phyloP scores from a whole-genome alignment of 1,140 invertebrate genomes.

The Theocolax elegans region DNA sequence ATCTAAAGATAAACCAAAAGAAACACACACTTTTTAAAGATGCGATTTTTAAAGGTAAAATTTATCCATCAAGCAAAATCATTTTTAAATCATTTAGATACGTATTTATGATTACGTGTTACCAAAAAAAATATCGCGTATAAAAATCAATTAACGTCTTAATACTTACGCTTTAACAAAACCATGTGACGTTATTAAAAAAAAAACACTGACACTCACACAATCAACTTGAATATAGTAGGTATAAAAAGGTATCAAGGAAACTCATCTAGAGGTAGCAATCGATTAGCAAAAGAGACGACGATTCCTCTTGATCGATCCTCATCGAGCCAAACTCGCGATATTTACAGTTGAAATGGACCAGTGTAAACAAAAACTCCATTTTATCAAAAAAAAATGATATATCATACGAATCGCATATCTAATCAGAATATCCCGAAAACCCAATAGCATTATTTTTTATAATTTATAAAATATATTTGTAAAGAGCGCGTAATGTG shows the following conservation, averaged over 20 bases:
- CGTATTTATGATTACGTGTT: too few species aligned
- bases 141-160: too few species aligned
- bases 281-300: neutral
- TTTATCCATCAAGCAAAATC: too few species aligned
- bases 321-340: neutral
- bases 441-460: slow-evolving; percentile 4
- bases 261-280: neutral
- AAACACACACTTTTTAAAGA: neutral
- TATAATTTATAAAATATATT: slow-evolving; percentile 19
- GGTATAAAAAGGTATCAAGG: too few species aligned
- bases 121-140: too few species aligned
- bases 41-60: too few species aligned
- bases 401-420: slow-evolving; percentile 24
- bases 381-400: too few species aligned
- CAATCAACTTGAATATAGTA: slow-evolving; percentile 24
- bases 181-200: neutral
- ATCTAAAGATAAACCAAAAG: neutral
- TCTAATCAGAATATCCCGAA: too few species aligned
- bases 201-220: neutral
- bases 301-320: neutral
- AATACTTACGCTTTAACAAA: too few species aligned
- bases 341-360: slow-evolving; percentile 14
- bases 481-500: neutral
- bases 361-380: slow-evolving; percentile 1
- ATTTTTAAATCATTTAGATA: too few species aligned